Percentiles rank a stretch among this genome's conserved stretches.
Evolutionary conservation across 2,888 invertebrate species (phyloP).

Genomic region (Lithophane semibrunnea): DNA sequence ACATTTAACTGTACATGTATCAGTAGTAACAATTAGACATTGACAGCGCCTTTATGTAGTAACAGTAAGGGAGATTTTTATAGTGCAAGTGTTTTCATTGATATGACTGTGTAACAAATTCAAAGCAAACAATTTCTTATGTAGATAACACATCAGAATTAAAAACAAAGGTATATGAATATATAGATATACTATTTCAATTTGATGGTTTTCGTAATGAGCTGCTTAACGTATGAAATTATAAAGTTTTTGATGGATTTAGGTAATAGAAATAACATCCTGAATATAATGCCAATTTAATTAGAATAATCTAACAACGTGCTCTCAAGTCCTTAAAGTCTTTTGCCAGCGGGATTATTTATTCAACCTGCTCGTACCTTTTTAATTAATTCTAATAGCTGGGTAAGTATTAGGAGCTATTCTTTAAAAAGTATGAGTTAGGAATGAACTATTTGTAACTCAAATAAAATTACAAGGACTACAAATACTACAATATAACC

Average conservation of each 20-base stretch:
- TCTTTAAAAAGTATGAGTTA: conserved; percentile 9
- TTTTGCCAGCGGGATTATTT: not conserved
- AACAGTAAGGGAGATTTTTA: not conserved
- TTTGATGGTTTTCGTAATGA: not conserved
- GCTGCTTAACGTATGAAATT: not conserved
- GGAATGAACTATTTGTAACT: conserved; percentile 11
- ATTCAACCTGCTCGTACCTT: conserved; percentile 11
- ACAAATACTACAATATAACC: conserved; percentile 46
- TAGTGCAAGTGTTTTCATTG: not conserved
- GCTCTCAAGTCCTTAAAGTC: conserved; percentile 1
- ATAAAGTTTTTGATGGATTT: not conserved
- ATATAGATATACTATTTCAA: not conserved
- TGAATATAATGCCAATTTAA: conserved; percentile 15
- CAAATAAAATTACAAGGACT: conserved; percentile 54
- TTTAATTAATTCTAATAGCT: not conserved
- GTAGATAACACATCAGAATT: not conserved
- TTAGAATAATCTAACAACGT: conserved; percentile 19
- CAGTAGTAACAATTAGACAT: not conserved
- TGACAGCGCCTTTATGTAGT: not conserved
- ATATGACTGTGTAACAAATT: not conserved
- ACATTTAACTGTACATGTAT: not conserved
- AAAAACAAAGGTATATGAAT: not conserved
- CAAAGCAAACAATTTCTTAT: not conserved
- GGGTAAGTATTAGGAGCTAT: not conserved
- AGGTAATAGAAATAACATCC: not conserved